Evolutionary conservation across 2,888 invertebrate species (phyloP).

Genomic region (Tenthredo livida): DNA sequence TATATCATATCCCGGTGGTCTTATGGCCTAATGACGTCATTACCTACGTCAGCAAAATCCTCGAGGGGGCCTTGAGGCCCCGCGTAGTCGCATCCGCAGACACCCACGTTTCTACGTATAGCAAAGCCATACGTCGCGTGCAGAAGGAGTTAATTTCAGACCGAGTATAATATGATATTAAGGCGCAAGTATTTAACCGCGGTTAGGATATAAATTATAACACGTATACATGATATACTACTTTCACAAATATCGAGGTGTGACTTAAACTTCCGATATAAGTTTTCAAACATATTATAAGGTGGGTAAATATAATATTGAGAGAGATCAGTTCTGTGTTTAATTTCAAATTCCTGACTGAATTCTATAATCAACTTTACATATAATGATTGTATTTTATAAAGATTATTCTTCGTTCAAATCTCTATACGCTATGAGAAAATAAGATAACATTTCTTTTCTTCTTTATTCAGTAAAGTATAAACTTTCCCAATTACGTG

Average conservation of each 20-base stretch:
- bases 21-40: conserved; percentile 38
- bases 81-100: conserved; percentile 30
- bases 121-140: neutral
- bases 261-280: neutral
- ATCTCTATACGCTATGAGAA: neutral
- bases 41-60: conserved; percentile 50
- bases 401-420: neutral
- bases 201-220: neutral
- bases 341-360: neutral
- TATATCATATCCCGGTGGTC: conserved; percentile 17
- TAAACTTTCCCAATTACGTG: conserved; percentile 27
- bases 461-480: neutral
- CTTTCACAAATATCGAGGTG: neutral
- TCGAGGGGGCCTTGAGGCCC: conserved; percentile 48
- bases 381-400: too few relatives aligned
- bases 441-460: neutral
- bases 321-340: neutral
- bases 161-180: conserved; percentile 9
- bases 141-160: neutral
- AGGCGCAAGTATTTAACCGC: neutral
- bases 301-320: neutral
- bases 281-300: neutral
- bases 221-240: too few relatives aligned
- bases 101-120: conserved; percentile 36
- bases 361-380: too few relatives aligned